These are phyloP conservation scores for Andrena camellia DNA, from an alignment of 2,888 invertebrate genomes.

Conservation along the genomic window DNA sequence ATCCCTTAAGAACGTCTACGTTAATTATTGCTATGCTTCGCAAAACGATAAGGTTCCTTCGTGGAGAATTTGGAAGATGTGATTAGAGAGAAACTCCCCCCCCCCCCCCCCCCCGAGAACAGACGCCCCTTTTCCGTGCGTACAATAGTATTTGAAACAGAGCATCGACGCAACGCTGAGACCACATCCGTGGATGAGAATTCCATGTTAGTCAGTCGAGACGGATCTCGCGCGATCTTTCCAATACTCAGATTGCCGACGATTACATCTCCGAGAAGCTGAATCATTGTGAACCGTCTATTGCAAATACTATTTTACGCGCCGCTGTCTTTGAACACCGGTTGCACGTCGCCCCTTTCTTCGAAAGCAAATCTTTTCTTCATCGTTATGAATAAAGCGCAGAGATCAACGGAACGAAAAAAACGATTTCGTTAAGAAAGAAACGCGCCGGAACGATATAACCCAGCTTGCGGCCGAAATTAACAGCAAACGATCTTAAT, in stretches of 20 bases:
- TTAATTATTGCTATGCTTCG: slow-evolving; percentile 44
- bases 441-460: slow-evolving; percentile 30
- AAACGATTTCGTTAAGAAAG: slow-evolving; percentile 39
- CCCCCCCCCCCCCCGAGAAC: slow-evolving; percentile 17
- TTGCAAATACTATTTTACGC: slow-evolving; percentile 25
- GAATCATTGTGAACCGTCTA: background rate
- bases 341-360: slow-evolving; percentile 62
- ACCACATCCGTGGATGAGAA: background rate
- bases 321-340: slow-evolving; percentile 41
- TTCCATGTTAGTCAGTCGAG: background rate
- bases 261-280: background rate
- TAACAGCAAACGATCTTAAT: slow-evolving; percentile 59
- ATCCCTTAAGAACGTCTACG: slow-evolving; percentile 37
- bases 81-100: background rate
- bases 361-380: slow-evolving; percentile 13
- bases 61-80: slow-evolving; percentile 15
- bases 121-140: slow-evolving; percentile 1
- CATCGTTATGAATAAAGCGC: slow-evolving; percentile 30
- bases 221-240: background rate
- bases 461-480: slow-evolving; percentile 48
- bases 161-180: background rate
- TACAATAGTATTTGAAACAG: slow-evolving; percentile 16
- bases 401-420: slow-evolving; percentile 53
- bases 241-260: background rate
- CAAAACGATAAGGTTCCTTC: slow-evolving; percentile 11